Percentiles rank a stretch among this genome's conserved stretches.
Conservation (phyloP, 2,113 vertebrate genomes). For the Mesembrinibis cayennensis region DNA sequence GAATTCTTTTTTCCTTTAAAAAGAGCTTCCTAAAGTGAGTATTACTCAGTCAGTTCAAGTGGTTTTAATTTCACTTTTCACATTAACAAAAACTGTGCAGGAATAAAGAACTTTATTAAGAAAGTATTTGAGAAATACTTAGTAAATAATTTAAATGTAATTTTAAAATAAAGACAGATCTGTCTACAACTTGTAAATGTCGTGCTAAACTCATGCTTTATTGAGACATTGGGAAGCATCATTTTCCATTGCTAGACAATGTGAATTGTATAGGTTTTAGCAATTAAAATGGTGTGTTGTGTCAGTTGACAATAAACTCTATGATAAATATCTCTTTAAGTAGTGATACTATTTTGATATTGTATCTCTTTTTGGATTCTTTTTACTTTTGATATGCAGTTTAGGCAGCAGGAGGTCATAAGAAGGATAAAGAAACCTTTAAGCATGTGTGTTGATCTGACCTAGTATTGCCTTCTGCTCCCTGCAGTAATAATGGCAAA, state of each 20-base stretch:
- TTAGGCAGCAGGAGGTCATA: conserved; percentile 20
- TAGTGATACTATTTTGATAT: neutral
- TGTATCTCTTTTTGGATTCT: neutral
- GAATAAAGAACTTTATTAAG: neutral
- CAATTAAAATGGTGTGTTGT: neutral
- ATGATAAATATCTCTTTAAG: neutral
- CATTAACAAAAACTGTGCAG: neutral
- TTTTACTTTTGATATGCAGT: neutral
- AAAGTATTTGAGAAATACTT: neutral
- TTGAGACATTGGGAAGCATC: neutral
- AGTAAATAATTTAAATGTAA: neutral
- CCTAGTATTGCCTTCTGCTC: conserved; percentile 10
- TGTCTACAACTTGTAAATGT: neutral
- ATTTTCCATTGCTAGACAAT: neutral
- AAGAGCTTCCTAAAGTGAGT: neutral
- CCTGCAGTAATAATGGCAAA: conserved; percentile 35
- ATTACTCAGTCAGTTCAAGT: neutral
- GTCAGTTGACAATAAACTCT: neutral
- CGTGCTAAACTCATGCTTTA: neutral
- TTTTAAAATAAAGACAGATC: neutral
- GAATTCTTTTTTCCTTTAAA: neutral
- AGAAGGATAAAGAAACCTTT: conserved; percentile 25
- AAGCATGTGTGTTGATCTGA: conserved; percentile 5
- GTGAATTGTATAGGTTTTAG: neutral
- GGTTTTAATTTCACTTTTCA: neutral